These are phyloP conservation scores for Neofelis nebulosa DNA, from an alignment of 2,113 vertebrate species.

Conservation along the genomic window DNA sequence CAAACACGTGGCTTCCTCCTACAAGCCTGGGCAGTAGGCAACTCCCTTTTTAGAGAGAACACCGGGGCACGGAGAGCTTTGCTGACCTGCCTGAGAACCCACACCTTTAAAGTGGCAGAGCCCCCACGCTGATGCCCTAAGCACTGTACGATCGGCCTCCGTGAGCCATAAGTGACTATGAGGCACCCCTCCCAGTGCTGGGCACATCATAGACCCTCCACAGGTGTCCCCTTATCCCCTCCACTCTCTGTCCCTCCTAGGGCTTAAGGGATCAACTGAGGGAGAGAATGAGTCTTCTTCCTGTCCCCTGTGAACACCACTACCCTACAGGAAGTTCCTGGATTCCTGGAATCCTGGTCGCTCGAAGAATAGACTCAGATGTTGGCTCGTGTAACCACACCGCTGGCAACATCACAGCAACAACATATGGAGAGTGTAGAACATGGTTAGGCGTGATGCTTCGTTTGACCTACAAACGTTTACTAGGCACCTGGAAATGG, in stretches of 20 bases:
- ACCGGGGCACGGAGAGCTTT: not conserved
- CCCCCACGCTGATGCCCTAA: not conserved
- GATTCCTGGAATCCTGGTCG: not conserved
- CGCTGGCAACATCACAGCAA: fast-evolving
- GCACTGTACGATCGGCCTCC: fast-evolving
- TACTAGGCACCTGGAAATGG: not conserved
- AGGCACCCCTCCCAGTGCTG: too few relatives aligned
- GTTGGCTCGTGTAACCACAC: not conserved
- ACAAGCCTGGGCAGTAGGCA: fast-evolving
- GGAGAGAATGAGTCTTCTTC: not conserved
- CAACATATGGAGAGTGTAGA: fast-evolving
- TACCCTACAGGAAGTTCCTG: not conserved
- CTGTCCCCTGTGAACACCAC: fast-evolving
- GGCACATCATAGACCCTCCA: not conserved
- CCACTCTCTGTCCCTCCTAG: not conserved
- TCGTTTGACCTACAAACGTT: not conserved
- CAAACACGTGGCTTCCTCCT: not conserved
- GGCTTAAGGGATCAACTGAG: not conserved
- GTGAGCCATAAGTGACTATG: not conserved
- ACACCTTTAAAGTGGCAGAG: not conserved
- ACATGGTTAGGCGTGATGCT: not conserved
- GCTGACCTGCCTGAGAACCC: not conserved
- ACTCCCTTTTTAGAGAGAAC: not conserved
- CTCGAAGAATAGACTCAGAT: not conserved
- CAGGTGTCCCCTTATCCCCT: fast-evolving